phyloP scores from a whole-genome alignment of 2,113 vertebrate genomes.

The Suricata suricatta region DNA sequence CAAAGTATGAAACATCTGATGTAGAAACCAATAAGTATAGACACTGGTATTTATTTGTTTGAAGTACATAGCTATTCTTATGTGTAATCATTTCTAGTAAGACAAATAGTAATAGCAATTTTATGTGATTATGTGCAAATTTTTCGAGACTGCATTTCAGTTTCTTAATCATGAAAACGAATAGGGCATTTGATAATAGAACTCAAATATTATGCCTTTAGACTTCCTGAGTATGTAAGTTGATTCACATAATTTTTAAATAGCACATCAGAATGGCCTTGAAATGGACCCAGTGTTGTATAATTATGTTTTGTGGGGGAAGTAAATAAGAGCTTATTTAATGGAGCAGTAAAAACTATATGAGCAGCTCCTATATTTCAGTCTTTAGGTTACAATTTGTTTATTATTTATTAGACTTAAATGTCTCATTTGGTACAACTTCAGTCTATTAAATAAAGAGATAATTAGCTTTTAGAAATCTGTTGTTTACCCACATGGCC shows the following conservation, averaged over 20 bases:
- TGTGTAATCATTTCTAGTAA: slow-evolving; percentile 52
- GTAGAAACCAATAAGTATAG: not conserved
- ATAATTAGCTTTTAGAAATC: slow-evolving; percentile 79
- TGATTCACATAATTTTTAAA: slow-evolving; percentile 69
- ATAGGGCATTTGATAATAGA: slow-evolving; percentile 58
- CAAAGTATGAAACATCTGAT: slow-evolving; percentile 27
- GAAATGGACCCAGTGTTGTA: slow-evolving; percentile 49
- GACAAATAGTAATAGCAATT: slow-evolving; percentile 24
- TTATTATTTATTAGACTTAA: slow-evolving; percentile 81
- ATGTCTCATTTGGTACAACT: slow-evolving; percentile 79
- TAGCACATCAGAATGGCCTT: slow-evolving; percentile 37
- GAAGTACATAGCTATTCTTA: slow-evolving; percentile 1
- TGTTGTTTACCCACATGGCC: slow-evolving; percentile 77
- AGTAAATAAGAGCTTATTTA: slow-evolving; percentile 77
- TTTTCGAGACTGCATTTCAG: slow-evolving; percentile 38
- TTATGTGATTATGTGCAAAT: slow-evolving; percentile 36
- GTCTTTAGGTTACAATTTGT: slow-evolving; percentile 78
- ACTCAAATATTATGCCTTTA: slow-evolving; percentile 59
- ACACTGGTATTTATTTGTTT: slow-evolving; percentile 35
- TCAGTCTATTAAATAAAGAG: slow-evolving; percentile 75
- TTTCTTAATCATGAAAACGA: slow-evolving; percentile 56
- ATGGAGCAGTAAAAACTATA: slow-evolving; percentile 75
- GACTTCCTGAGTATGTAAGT: slow-evolving; percentile 57
- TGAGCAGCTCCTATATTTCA: slow-evolving; percentile 75
- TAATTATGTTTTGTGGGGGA: slow-evolving; percentile 72